Evolutionary conservation across 1,140 invertebrate species (phyloP), one percentile per base, ranked within the genome.

Genomic region (Trichoplusia ni): DNA sequence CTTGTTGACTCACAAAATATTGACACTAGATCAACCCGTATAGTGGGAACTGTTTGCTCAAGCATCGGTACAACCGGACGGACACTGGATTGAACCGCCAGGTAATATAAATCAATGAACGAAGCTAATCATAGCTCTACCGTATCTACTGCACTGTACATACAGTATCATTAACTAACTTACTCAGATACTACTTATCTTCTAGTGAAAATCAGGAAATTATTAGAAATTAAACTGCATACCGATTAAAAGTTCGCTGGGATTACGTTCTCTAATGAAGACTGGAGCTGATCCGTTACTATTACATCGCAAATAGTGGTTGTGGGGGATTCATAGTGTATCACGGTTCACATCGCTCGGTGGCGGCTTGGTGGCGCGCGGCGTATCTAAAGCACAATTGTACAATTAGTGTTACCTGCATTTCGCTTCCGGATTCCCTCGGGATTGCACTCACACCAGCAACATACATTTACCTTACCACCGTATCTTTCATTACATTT

Each of bases 1-100:
- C 84, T 70, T 85, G 73, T 87, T 82, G 64, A 73, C 74, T 79
- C 13, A 33, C 44, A 65, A 63, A 87, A 89, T 82, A 87, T 86
- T 87, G 77, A 84, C 75, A 63, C 53, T 40, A 49, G 53, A 71
- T 67, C 59, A 69, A 69, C 29, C 64, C 60, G 29, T 69, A 51
- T 25, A 25, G 19, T 18, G 46, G 14, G 25, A 49, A 23, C 7
- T 35, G 29, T 35, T 51, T 35, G 47, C 31, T 21, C 29, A 11
- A 51, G 19, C 47, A 21, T 19, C 23, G 11, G 8, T 11, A 51
- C 47, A 16, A 33, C 13, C 46, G n/a, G 31, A 49, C 18, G 27
- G 8, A 23, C 21, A 23, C 40, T 31, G 23, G 7, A 6, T 18
- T 5, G 14, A n/a, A 46, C 27, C 8, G 14, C 27, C 37, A 7